phyloP scores from a whole-genome alignment of 1,140 invertebrate genomes.

The Drosophila virilis region DNA sequence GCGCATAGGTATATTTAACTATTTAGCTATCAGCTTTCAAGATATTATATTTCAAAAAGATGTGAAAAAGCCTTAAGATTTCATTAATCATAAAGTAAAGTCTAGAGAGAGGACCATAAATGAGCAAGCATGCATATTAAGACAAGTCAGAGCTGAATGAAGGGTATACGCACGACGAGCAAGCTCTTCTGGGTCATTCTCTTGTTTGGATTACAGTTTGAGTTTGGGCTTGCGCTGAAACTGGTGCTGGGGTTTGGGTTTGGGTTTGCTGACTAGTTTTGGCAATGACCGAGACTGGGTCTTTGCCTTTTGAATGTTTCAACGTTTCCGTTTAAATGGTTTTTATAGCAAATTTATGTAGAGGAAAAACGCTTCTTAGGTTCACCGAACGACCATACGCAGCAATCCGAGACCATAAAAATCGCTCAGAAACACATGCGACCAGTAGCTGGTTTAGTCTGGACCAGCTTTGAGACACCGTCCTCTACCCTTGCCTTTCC shows the following conservation, averaged over 20 bases:
- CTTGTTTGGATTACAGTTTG: background rate
- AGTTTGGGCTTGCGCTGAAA: background rate
- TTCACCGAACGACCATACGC: conserved; percentile 76
- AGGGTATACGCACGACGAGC: background rate
- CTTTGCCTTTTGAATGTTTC: conserved; percentile 73
- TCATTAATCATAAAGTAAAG: too few species aligned
- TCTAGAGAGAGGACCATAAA: too few species aligned
- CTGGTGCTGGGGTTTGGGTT: background rate
- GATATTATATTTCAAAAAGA: too few species aligned
- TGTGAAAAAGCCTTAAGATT: too few species aligned
- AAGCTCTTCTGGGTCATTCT: background rate
- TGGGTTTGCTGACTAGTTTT: conserved; percentile 36
- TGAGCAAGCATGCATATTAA: background rate
- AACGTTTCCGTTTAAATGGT: conserved; percentile 82
- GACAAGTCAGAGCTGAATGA: background rate
- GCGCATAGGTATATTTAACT: too few species aligned
- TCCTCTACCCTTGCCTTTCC: background rate
- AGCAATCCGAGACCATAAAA: conserved; percentile 75
- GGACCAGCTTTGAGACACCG: background rate
- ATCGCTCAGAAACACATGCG: conserved; percentile 69
- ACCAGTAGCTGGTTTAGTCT: conserved; percentile 33
- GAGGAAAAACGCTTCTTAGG: conserved; percentile 78
- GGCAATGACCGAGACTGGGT: conserved; percentile 38
- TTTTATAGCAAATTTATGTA: conserved; percentile 83
- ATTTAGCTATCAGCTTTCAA: too few species aligned